Percentiles rank a stretch among this genome's conserved stretches.
Conservation (phyloP, 2,888 invertebrate genomes). For the Oscheius sp. region DNA sequence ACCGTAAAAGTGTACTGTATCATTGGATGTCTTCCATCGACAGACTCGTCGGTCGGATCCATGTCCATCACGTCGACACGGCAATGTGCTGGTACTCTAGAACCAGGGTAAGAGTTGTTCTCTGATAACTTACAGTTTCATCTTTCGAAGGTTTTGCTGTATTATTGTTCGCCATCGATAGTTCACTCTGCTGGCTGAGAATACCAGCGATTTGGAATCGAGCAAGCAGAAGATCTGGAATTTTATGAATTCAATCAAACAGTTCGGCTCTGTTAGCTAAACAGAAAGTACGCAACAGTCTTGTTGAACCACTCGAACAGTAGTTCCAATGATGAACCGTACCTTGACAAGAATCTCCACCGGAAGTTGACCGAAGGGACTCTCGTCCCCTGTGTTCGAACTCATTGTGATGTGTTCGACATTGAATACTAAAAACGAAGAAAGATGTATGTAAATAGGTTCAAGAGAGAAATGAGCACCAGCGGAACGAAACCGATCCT, state of each 20-base stretch:
- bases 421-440: background rate
- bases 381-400: background rate
- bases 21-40: slow-evolving; percentile 53
- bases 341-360: slow-evolving; percentile 31
- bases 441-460: background rate
- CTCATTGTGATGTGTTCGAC: slow-evolving; percentile 3
- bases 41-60: slow-evolving; percentile 30
- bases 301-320: background rate
- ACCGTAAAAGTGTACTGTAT: slow-evolving; percentile 51
- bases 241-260: too few relatives aligned
- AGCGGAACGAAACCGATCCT: slow-evolving; percentile 25
- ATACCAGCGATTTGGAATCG: slow-evolving; percentile 41
- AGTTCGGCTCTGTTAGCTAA: too few relatives aligned
- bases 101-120: background rate
- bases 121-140: slow-evolving; percentile 35
- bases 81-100: slow-evolving; percentile 51
- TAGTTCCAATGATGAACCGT: background rate
- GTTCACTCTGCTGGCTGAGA: slow-evolving; percentile 44
- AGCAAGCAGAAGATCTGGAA: slow-evolving; percentile 45
- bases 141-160: slow-evolving; percentile 41
- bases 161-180: slow-evolving; percentile 41
- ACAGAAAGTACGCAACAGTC: background rate
- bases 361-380: slow-evolving; percentile 13
- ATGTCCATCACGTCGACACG: slow-evolving; percentile 49
- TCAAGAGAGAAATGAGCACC: slow-evolving; percentile 1